These are phyloP conservation scores for Phaethornis superciliosus DNA, from an alignment of 2,113 vertebrate genomes.

Conservation along the genomic window DNA sequence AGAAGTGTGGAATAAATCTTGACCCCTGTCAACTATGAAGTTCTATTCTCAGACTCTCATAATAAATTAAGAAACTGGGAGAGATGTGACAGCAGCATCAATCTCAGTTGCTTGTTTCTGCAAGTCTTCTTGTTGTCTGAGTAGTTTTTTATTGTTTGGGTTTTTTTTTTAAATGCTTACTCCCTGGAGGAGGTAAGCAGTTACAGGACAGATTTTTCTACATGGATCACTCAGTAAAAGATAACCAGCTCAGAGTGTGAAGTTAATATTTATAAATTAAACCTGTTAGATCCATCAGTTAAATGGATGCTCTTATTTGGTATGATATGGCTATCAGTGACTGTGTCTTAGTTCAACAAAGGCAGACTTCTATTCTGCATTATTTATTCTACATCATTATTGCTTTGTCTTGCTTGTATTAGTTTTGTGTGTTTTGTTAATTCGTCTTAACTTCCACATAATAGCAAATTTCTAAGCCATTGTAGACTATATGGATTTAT, in stretches of 20 bases:
- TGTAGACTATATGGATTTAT: neutral
- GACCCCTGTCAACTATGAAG: slow-evolving; percentile 20
- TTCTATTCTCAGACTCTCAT: slow-evolving; percentile 54
- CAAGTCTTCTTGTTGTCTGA: slow-evolving; percentile 43
- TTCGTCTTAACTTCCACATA: neutral
- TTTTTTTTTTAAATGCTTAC: neutral
- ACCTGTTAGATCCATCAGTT: neutral
- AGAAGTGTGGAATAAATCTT: slow-evolving; percentile 49
- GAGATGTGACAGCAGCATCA: slow-evolving; percentile 50
- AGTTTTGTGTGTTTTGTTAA: neutral
- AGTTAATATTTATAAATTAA: neutral
- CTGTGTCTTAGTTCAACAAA: neutral
- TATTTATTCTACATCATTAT: neutral
- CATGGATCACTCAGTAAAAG: neutral
- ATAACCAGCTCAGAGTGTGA: neutral
- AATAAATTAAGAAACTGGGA: slow-evolving; percentile 54
- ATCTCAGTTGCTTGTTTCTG: slow-evolving; percentile 57
- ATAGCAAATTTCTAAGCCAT: neutral
- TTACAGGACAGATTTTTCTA: slow-evolving; percentile 25
- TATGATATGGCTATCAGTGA: neutral
- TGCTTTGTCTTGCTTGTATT: neutral
- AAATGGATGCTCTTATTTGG: neutral
- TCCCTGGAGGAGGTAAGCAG: slow-evolving; percentile 38
- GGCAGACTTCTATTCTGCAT: neutral
- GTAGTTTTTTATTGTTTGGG: neutral